Conservation (phyloP, 2,797 vertebrate genomes). For the Yasuhikotakia modesta region DNA sequence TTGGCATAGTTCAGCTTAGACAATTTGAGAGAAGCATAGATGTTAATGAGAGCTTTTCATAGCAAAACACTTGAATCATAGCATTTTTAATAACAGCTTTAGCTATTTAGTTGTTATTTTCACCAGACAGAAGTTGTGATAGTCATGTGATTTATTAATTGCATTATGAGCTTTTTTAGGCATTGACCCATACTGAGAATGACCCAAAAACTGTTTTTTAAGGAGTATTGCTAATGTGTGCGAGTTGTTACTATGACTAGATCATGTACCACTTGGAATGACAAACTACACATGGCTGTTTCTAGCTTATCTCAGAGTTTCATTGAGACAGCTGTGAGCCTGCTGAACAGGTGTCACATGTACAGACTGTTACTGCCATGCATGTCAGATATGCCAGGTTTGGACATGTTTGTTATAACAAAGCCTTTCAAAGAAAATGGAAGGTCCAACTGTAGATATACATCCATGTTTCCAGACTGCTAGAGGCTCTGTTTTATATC, state of each 20-base stretch:
- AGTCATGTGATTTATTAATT: background rate
- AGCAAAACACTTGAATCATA: too few species aligned
- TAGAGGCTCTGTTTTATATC: background rate
- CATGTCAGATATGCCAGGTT: conserved; percentile 10
- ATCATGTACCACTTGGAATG: conserved; percentile 4
- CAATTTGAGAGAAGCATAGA: background rate
- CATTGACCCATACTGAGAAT: too few species aligned
- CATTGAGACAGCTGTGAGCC: conserved; percentile 12
- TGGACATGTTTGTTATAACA: conserved; percentile 25
- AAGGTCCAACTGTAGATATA: background rate
- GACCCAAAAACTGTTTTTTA: background rate
- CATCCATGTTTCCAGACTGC: background rate
- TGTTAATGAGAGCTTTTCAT: too few species aligned
- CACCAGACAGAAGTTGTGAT: too few species aligned
- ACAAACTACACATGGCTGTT: conserved; percentile 20
- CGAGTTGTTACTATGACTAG: background rate
- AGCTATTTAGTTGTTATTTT: too few species aligned
- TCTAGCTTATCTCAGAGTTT: conserved; percentile 33
- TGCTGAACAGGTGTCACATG: conserved; percentile 14
- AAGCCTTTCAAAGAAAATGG: conserved; percentile 2
- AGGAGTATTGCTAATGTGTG: background rate
- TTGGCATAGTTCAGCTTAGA: background rate
- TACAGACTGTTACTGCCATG: conserved; percentile 10
- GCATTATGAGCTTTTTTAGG: too few species aligned
- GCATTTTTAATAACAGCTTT: too few species aligned